phyloP scores from a whole-genome alignment of 2,797 vertebrate species.

The Potorous gilbertii region DNA sequence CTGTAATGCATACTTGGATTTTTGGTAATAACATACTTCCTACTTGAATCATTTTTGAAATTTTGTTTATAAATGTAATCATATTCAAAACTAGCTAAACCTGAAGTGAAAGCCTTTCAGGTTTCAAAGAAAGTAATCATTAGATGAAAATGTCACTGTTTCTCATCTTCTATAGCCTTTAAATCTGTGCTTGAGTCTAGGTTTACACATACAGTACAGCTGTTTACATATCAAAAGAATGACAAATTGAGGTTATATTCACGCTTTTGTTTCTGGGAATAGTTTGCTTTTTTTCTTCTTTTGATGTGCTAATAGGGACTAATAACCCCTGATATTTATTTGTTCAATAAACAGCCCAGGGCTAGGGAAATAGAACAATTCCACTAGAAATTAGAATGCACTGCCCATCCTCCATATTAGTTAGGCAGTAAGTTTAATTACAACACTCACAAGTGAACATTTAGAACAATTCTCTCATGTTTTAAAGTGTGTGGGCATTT shows the following conservation, averaged over 20 bases:
- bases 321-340: conserved; percentile 11
- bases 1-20: neutral
- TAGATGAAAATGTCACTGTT: neutral
- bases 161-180: conserved; percentile 22
- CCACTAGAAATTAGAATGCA: neutral
- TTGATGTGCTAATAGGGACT: conserved; percentile 45
- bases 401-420: conserved; percentile 31
- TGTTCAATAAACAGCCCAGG: conserved; percentile 37
- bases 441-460: conserved; percentile 36
- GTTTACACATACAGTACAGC: conserved; percentile 45
- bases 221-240: conserved; percentile 47
- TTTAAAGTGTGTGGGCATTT: conserved; percentile 22
- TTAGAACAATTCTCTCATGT: neutral
- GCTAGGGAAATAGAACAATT: neutral
- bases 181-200: conserved; percentile 46
- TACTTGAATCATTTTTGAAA: neutral
- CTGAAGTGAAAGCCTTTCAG: conserved; percentile 33
- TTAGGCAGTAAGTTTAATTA: conserved; percentile 14
- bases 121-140: conserved; percentile 27
- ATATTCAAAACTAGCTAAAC: neutral
- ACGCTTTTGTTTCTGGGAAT: conserved; percentile 43
- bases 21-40: neutral
- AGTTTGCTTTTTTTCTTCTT: conserved; percentile 23
- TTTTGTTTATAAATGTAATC: neutral
- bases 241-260: conserved; percentile 52